Conservation (phyloP, 2,797 vertebrate species). For the Enteromius fasciolatus region DNA sequence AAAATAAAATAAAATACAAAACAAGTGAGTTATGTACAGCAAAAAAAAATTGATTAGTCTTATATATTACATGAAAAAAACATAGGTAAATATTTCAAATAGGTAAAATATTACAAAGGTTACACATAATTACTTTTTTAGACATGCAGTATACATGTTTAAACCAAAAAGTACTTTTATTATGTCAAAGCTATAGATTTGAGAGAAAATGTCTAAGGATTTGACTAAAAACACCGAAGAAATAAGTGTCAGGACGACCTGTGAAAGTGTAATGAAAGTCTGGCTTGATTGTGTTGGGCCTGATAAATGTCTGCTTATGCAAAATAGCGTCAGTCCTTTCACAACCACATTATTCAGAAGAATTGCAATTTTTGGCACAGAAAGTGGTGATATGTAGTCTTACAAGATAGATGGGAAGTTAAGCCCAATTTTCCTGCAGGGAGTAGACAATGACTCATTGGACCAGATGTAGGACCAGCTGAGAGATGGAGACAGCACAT, state of each 20-base stretch:
- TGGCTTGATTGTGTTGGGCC: background rate
- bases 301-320: constrained; percentile 26
- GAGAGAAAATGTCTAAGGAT: background rate
- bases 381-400: constrained; percentile 42
- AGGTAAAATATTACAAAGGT: too few species aligned
- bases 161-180: background rate
- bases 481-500: constrained; percentile 43
- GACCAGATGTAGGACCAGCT: constrained; percentile 42
- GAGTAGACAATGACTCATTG: constrained; percentile 48
- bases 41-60: background rate
- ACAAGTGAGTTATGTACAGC: background rate
- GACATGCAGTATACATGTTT: background rate
- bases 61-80: too few species aligned
- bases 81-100: too few species aligned
- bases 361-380: constrained; percentile 29
- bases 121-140: too few species aligned
- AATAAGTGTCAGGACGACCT: background rate
- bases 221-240: background rate
- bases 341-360: constrained; percentile 22
- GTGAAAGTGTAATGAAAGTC: constrained; percentile 13
- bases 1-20: too few species aligned
- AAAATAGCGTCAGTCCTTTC: constrained; percentile 24
- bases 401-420: constrained; percentile 44
- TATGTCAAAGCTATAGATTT: background rate
- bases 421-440: constrained; percentile 40